A percentile compares a stretch with the other conserved stretches of the same genome.
Evolutionary conservation across 2,888 invertebrate genomes (phyloP).

Genomic region (Odontomyia ornata): DNA sequence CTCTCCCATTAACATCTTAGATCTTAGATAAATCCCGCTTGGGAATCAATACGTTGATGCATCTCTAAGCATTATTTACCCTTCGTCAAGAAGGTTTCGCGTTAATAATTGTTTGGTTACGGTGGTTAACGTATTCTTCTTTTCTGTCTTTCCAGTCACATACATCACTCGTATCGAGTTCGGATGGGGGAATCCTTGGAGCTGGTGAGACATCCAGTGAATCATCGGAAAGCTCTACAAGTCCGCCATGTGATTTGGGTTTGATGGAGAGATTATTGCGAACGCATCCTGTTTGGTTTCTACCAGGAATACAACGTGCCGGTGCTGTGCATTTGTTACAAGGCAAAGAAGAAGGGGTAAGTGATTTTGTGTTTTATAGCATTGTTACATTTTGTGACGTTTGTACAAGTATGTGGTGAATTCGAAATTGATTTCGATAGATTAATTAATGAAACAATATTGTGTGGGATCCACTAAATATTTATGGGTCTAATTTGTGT

Average conservation of each 20-base stretch:
- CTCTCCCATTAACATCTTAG: not conserved
- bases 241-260: constrained; percentile 84
- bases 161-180: constrained; percentile 64
- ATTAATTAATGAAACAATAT: too few species aligned
- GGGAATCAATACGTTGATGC: too few species aligned
- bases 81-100: not conserved
- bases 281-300: constrained; percentile 95
- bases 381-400: too few species aligned
- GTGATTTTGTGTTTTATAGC: constrained; percentile 58
- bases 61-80: too few species aligned
- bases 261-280: constrained; percentile 87
- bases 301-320: constrained; percentile 91
- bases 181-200: constrained; percentile 68
- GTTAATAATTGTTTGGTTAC: not conserved
- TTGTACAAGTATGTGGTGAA: too few species aligned
- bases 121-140: constrained; percentile 29
- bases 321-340: constrained; percentile 94
- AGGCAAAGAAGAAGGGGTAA: constrained; percentile 90
- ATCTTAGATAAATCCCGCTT: too few species aligned
- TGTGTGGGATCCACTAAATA: too few species aligned
- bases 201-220: constrained; percentile 71
- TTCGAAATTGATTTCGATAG: too few species aligned
- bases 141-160: constrained; percentile 59
- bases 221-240: constrained; percentile 67
- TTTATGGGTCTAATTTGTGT: too few species aligned